These are phyloP conservation scores for Oconnorella tubifera DNA, from an alignment of 2,888 invertebrate species.

Conservation along the genomic window DNA sequence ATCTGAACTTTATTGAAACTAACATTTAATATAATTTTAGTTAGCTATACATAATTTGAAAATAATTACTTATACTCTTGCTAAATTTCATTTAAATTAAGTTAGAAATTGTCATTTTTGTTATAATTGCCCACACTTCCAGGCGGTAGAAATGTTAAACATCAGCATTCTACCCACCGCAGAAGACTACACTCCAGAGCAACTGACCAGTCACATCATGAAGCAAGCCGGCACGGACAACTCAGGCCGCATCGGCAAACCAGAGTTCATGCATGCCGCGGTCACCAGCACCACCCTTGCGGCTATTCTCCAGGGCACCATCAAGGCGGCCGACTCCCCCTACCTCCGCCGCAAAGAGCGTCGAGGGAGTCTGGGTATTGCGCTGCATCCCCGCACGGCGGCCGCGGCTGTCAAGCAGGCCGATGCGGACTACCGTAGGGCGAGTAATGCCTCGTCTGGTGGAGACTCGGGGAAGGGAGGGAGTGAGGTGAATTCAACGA, in stretches of 20 bases:
- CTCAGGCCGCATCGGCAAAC: not conserved
- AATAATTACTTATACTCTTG: too few species aligned
- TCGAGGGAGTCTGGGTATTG: not conserved
- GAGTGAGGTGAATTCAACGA: not conserved
- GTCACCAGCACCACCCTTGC: not conserved
- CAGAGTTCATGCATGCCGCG: not conserved
- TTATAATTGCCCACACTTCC: too few species aligned
- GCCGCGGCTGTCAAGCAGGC: too few species aligned
- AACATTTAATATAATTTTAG: too few species aligned
- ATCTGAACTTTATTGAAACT: too few species aligned
- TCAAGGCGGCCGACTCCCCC: not conserved
- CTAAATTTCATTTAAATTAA: too few species aligned
- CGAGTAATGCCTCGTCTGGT: too few species aligned
- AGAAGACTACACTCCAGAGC: not conserved
- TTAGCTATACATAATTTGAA: too few species aligned
- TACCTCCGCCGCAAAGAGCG: not conserved
- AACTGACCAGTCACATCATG: not conserved
- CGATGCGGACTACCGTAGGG: too few species aligned
- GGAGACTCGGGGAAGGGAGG: not conserved
- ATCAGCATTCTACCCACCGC: not conserved
- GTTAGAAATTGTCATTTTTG: too few species aligned
- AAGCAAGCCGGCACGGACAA: not conserved
- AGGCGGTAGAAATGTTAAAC: not conserved
- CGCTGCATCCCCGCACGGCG: not conserved
- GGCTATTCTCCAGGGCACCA: not conserved